Evolutionary conservation across 2,113 vertebrate genomes (phyloP), one percentile per base, ranked within the genome.

Genomic region (Anguilla rostrata): DNA sequence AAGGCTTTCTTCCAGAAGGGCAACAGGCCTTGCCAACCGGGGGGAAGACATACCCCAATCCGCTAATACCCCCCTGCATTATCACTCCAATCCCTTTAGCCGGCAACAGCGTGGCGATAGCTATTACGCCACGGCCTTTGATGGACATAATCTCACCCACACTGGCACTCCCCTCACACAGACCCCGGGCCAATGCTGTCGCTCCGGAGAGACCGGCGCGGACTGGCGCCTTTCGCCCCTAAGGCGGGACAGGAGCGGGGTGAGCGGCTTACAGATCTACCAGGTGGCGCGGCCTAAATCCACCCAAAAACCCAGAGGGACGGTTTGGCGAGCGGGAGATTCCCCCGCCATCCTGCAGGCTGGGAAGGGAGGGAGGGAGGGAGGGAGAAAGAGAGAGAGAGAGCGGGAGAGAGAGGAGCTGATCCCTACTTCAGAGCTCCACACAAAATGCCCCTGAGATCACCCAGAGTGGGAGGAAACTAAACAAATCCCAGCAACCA

Each of bases 211-310:
- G 71, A 34, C 2, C 11, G 8, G 11, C 26, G n/a, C 71, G 26
- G 8, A 34, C n/a, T 6, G 6, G 20, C 20, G 22, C 20, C 7
- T 20, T n/a, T 71, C 20, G 26, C 26, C 71, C 1, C n/a, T 1
- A 9, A n/a, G 34, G 53, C 34, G n/a, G 40, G 41, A 79, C 12
- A 85, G 34, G 29, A 34, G 79, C 57, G 60, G 39, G 41, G 49
- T 8, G 85, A 43, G 49, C 18, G 29, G 71, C 34, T 63, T 40
- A 80, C 26, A 78, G 78, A 16, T 57, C 40, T 81, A 43, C 82
- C 79, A 26, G 79, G 39, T 14, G 39, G 63, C 29, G 26, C 41
- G 83, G 53, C 26, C 78, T 46, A 83, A 87, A 86, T 49, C 83
- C 56, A 29, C 49, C 11, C 18, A 81, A 46, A 34, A 14, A 83